These are phyloP conservation scores for Drosophila atripex DNA, from an alignment of 2,888 invertebrate species.

Conservation along the genomic window DNA sequence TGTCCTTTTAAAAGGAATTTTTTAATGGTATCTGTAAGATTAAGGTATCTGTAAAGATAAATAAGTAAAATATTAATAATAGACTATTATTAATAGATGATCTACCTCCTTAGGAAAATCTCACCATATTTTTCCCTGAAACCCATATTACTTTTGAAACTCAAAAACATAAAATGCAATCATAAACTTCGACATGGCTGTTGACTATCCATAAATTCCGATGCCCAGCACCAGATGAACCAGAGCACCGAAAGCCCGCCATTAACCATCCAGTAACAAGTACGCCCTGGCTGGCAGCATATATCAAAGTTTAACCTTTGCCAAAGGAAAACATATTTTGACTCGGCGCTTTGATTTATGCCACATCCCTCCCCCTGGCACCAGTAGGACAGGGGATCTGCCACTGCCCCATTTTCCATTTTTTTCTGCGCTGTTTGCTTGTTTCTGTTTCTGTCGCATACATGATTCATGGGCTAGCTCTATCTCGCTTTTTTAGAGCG, in stretches of 20 bases:
- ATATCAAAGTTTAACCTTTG: conserved; percentile 42
- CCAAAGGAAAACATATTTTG: conserved; percentile 70
- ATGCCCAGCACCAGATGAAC: conserved; percentile 1
- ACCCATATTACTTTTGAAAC: background rate
- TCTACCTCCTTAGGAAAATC: background rate
- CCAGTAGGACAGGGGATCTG: background rate
- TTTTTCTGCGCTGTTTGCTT: conserved; percentile 10
- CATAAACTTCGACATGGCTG: background rate
- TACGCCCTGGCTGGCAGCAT: conserved; percentile 15
- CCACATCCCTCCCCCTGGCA: conserved; percentile 16
- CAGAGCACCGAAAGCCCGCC: conserved; percentile 23
- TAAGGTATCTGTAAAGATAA: no score
- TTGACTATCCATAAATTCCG: conserved; percentile 4
- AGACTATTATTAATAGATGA: no score
- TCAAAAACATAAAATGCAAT: background rate
- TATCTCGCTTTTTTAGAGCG: conserved; percentile 20
- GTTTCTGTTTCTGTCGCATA: conserved; percentile 64
- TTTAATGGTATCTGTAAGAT: no score
- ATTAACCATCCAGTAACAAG: conserved; percentile 37
- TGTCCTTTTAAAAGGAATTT: no score
- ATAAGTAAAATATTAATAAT: no score
- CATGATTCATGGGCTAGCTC: conserved; percentile 67
- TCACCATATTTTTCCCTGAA: background rate
- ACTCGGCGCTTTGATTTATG: conserved; percentile 70
- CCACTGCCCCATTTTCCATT: background rate